Conservation (phyloP, 2,888 invertebrate species). For the Pantelozetes paolii region DNA sequence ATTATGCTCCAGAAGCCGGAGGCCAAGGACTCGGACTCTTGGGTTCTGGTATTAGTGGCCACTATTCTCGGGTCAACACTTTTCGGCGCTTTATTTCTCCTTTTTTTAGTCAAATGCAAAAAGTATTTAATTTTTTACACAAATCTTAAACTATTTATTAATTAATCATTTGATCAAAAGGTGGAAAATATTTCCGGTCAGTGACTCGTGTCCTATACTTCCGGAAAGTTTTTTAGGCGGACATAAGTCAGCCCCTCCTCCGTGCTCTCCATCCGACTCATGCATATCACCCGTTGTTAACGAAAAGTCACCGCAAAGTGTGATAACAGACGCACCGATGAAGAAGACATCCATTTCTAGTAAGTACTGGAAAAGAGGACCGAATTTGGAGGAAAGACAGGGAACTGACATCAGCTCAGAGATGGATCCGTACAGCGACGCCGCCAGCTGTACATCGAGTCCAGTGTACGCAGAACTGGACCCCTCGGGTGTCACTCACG, state of each 20-base stretch:
- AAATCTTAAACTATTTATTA: not conserved
- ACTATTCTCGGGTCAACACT: constrained; percentile 74
- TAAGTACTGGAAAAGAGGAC: constrained; percentile 43
- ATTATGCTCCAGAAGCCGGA: constrained; percentile 32
- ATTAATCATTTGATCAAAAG: constrained; percentile 16
- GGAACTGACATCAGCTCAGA: constrained; percentile 33
- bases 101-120: constrained; percentile 74
- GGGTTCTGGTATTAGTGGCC: constrained; percentile 73
- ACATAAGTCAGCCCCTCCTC: constrained; percentile 40
- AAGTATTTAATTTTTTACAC: constrained; percentile 62
- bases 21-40: constrained; percentile 60
- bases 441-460: constrained; percentile 44
- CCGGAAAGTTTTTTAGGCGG: constrained; percentile 39
- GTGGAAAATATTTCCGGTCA: constrained; percentile 43
- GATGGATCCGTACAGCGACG: constrained; percentile 43
- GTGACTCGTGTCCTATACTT: constrained; percentile 43
- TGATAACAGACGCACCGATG: constrained; percentile 42
- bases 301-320: constrained; percentile 44
- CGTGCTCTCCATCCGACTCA: constrained; percentile 40
- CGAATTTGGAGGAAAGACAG: constrained; percentile 28
- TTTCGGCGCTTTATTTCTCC: constrained; percentile 69
- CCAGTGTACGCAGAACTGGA: constrained; percentile 45
- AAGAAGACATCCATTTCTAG: constrained; percentile 44
- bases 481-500: constrained; percentile 30
- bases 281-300: constrained; percentile 43